Evolutionary conservation across 2,113 vertebrate genomes (phyloP), one percentile per base, ranked within the genome.

Genomic region (Phrynosoma platyrhinos): DNA sequence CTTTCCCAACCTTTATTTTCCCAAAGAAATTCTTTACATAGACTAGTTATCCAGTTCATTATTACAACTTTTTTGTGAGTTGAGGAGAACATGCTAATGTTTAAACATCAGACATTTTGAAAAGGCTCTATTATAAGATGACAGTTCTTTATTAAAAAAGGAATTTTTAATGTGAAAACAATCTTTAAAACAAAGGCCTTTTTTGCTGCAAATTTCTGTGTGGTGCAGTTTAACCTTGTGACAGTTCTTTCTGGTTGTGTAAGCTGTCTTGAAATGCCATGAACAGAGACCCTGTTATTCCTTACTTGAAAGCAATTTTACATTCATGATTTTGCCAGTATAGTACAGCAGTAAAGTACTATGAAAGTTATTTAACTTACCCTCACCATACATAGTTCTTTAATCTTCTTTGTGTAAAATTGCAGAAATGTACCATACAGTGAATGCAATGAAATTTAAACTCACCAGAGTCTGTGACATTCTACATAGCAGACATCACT

Each of bases 191-290:
- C 25, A 75, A 79, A 68, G n/a, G 20, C 53, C 27, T 40, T n/a
- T 78, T 66, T 47, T 78, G 62, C 84, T 55, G 8, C 75, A 30
- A 36, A 55, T 74, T 47, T 81, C n/a, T 16, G 20, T 14, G 9
- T 40, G n/a, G 27, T 74, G 18, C 12, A 30, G 32, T 82, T 74
- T 87, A 75, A 74, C 10, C 40, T 66, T 52, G 7, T 82, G 79
- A 12, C 21, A 42, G 18, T 75, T 62, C 10, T 72, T 62, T 75
- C n/a, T 36, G 78, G 12, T 1, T 86, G 62, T 68, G 21, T 71
- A 58, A 81, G 78, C 36, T n/a, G 40, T 71, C 78, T 76, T 85
- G 75, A 85, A 79, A 42, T 58, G 14, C 78, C n/a, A 21, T 23
- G 32, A 87, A 23, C 16, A 64, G 69, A 74, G 5, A 10, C 20